Evolutionary conservation across 2,797 vertebrate genomes (phyloP).

Genomic region (Pampus argenteus): DNA sequence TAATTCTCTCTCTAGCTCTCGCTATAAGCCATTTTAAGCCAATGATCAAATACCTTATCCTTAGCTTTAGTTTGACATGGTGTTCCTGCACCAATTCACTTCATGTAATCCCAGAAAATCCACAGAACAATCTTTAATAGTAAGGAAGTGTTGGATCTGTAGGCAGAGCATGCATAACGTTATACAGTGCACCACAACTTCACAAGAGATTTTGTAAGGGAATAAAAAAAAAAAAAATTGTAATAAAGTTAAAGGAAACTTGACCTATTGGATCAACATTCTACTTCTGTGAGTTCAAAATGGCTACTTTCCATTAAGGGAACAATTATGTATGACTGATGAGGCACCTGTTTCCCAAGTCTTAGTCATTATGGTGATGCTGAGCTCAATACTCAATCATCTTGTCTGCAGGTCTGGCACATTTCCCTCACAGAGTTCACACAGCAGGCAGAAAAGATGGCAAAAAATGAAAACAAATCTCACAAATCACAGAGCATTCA

Average conservation of each 20-base stretch:
- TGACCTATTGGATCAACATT: conserved; percentile 4
- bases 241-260: conserved; percentile 34
- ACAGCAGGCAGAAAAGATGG: no score
- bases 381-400: conserved; percentile 10
- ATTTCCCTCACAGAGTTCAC: conserved; percentile 16
- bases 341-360: conserved; percentile 42
- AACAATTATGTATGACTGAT: conserved; percentile 48
- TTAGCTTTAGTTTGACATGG: conserved; percentile 16
- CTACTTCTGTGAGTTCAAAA: conserved; percentile 32
- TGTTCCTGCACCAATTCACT: conserved; percentile 9
- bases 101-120: conserved; percentile 36
- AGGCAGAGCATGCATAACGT: neutral
- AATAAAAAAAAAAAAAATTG: conserved; percentile 4
- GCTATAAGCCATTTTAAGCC: conserved; percentile 31
- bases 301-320: conserved; percentile 38
- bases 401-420: conserved; percentile 21
- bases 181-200: neutral
- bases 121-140: conserved; percentile 21
- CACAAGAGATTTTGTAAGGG: conserved; percentile 11
- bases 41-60: conserved; percentile 29
- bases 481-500: no score
- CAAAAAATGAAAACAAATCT: no score
- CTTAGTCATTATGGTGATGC: conserved; percentile 33
- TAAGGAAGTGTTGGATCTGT: conserved; percentile 6
- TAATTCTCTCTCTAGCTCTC: conserved; percentile 7